Evolutionary conservation across 1,140 invertebrate genomes (phyloP), one percentile per base, ranked within the genome.

Genomic region (Pomacea maculata): DNA sequence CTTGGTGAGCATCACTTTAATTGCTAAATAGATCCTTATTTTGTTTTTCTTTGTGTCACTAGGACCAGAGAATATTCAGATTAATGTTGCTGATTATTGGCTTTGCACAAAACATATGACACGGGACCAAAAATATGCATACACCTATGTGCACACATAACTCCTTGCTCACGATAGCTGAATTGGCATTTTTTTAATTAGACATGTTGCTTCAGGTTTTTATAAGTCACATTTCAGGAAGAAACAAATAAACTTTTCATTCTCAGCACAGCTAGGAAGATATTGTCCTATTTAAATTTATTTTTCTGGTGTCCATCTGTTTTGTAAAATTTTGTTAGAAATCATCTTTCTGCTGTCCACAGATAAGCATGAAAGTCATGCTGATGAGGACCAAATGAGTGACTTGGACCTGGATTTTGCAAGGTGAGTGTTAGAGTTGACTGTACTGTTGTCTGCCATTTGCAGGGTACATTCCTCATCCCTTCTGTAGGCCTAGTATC

Each of bases 351-450:
- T 81, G 78, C 73, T 70, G 76, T 34, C 81, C 85, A 72, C 84
- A 87, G 89, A 90, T 84, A 86, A 87, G 7, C 87, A 88, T 81
- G 87, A 89, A 77, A 79, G 79, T 45, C 77, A 85, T 25, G 63
- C 85, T 64, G 86, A 87, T 63, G 82, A 82, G n/a, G 86, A 80
- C 72, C 84, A 85, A 25, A 73, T 86, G 9, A 85, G 79, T 68
- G 85, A 88, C 74, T 72, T 87, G 45, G 86, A 88, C 72, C 71
- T 87, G 34, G 89, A 91, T 76, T 90, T 90, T 86, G 88, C 90
- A 45, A 85, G 87, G 90, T 91, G 85, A 83, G 81, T 70, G 0
- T 9, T 11, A 14, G 57, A 61, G 57, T 17, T 14, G 0, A 61
- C 11, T 11, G 0, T 17, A 0, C 57, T 61, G 57, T 61, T 61